phyloP scores from a whole-genome alignment of 1,140 invertebrate genomes.

The Drosophila bifasciata region DNA sequence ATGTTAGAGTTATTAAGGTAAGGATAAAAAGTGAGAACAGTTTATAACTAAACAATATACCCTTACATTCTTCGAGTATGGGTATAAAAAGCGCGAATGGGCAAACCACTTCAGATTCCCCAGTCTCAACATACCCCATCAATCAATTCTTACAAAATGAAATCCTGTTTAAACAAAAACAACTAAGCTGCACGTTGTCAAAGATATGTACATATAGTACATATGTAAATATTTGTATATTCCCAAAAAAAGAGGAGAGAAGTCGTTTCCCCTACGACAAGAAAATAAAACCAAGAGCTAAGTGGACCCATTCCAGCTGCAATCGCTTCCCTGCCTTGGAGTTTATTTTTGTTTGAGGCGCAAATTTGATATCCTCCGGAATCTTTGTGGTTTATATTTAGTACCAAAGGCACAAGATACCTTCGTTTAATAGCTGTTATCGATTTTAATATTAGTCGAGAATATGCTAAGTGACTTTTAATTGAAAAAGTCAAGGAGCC shows the following conservation, averaged over 20 bases:
- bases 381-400: constrained; percentile 42
- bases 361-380: constrained; percentile 29
- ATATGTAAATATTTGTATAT: constrained; percentile 2
- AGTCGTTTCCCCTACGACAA: constrained; percentile 70
- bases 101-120: constrained; percentile 25
- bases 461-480: constrained; percentile 60
- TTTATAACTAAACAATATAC: constrained; percentile 29
- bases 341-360: constrained; percentile 66
- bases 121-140: constrained; percentile 27
- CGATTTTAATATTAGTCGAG: constrained; percentile 31
- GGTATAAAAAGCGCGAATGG: too few relatives aligned
- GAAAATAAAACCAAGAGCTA: constrained; percentile 27
- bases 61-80: too few relatives aligned
- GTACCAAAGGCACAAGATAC: constrained; percentile 4
- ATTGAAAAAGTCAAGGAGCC: constrained; percentile 31
- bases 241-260: constrained; percentile 35
- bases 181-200: constrained; percentile 39
- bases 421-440: constrained; percentile 3
- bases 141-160: constrained; percentile 27
- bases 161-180: constrained; percentile 39
- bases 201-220: constrained; percentile 19
- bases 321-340: constrained; percentile 15
- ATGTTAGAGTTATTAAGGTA: background rate
- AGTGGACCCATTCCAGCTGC: constrained; percentile 41
- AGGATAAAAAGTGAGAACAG: constrained; percentile 5